phyloP scores from a whole-genome alignment of 2,888 invertebrate genomes.

The Pandemis heparana region DNA sequence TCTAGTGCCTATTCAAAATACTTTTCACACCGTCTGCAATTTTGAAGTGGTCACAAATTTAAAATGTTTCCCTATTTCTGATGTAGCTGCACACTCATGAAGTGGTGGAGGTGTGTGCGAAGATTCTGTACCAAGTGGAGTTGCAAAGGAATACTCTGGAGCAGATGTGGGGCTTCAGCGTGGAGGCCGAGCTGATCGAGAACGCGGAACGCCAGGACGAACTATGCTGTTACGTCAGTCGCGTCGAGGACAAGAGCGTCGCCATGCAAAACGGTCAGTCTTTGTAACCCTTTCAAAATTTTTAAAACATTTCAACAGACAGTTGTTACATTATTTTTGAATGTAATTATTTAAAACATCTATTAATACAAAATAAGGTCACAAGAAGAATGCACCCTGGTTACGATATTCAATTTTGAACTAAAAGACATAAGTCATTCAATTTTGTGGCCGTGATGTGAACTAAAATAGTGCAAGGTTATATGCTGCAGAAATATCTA shows the following conservation, averaged over 20 bases:
- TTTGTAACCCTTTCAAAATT: neutral
- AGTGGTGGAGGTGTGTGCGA: conserved; percentile 98
- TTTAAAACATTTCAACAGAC: too few species aligned
- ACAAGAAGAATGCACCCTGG: neutral
- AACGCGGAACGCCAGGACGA: conserved; percentile 98
- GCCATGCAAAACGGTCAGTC: conserved; percentile 97
- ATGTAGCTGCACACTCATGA: conserved; percentile 95
- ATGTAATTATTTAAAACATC: too few species aligned
- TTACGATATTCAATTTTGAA: neutral
- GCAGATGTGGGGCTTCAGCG: conserved; percentile 99
- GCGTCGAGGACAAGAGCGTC: conserved; percentile 97
- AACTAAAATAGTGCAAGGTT: neutral
- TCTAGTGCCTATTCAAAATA: neutral
- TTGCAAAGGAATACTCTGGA: conserved; percentile 95
- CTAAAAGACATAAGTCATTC: neutral
- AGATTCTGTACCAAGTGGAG: conserved; percentile 98
- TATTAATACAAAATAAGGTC: neutral
- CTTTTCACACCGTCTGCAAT: neutral
- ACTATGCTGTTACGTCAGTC: conserved; percentile 98
- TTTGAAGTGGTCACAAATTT: conserved; percentile 50
- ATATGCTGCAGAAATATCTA: neutral
- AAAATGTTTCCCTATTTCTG: conserved; percentile 22
- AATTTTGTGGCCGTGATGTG: neutral
- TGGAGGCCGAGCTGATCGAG: conserved; percentile 98
- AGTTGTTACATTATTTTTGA: too few species aligned